These are phyloP conservation scores for Merluccius polli DNA, from an alignment of 2,797 vertebrate species.

Conservation along the genomic window DNA sequence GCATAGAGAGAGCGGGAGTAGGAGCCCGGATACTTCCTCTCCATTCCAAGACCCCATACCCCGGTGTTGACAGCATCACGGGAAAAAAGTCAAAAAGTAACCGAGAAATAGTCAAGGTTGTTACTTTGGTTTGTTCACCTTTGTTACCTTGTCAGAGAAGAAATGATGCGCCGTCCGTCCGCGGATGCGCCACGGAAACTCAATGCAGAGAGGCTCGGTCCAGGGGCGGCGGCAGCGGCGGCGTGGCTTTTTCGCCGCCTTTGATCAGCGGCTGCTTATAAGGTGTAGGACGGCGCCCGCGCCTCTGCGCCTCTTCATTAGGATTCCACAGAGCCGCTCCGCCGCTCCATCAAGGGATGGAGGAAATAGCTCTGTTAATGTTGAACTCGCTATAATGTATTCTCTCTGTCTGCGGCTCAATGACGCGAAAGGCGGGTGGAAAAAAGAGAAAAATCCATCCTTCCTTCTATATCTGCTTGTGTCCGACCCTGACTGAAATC, in stretches of 20 bases:
- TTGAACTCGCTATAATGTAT: slow-evolving; percentile 39
- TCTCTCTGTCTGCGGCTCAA: slow-evolving; percentile 36
- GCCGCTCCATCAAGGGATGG: slow-evolving; percentile 24
- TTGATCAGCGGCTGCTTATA: slow-evolving; percentile 32
- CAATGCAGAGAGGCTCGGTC: background rate
- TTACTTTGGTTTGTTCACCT: background rate
- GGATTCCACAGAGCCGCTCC: slow-evolving; percentile 30
- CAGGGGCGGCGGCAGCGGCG: slow-evolving; percentile 16
- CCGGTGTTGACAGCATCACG: background rate
- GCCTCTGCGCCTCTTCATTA: slow-evolving; percentile 30
- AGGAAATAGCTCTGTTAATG: slow-evolving; percentile 35
- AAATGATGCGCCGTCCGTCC: background rate
- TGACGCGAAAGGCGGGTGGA: background rate
- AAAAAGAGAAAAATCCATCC: background rate
- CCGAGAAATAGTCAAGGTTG: background rate
- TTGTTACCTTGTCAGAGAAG: background rate
- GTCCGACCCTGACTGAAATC: background rate
- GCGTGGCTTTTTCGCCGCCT: slow-evolving; percentile 26
- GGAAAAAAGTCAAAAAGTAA: background rate
- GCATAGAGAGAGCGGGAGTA: background rate
- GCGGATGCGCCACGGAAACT: background rate
- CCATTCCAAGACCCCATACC: background rate
- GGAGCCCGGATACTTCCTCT: background rate
- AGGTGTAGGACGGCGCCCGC: slow-evolving; percentile 14
- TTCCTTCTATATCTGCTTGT: background rate